Base-by-base conservation (phyloP, 2,113 vertebrate species). In the Chlorodrepanis virens region DNA sequence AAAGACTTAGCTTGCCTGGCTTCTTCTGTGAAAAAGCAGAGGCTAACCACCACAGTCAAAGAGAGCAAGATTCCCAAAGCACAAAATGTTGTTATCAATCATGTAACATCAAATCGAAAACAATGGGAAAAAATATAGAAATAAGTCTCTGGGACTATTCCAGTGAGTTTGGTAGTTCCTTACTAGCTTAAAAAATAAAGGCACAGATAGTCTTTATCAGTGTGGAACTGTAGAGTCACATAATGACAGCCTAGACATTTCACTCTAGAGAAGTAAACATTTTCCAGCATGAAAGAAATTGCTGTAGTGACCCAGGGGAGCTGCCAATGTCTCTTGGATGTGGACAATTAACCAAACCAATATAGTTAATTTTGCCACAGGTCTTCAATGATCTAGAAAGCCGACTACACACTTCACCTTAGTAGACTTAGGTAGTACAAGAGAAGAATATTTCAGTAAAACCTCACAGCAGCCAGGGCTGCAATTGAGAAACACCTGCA, bases 361-460 rank as follows among this genome's bases (percentile, higher is more conserved):
- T 84, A 85, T 35, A 93, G 72, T 87, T 96, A 78, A 96, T 96
- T 96, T 96, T 96, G 59, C 42, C 83, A 68, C 64, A 89, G 63
- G 68, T 95, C 94, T 96, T 84, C 86, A 96, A 76, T 68, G 24
- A 89, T 87, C 81, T 89, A 86, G 78, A 97, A 97, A 93, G 31
- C 24, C 65, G 71, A 92, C 75, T 40, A 69, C 24, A 75, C 40
- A 28, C 21, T 83, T 85, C 10, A 14, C 29, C 47, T 94, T 90
- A 67, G 56, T 57, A 69, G 65, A 86, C 59, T 65, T 65, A 57
- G 33, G 27, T n/a, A 82, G 25, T 42, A 22, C 40, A 76, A 76
- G 28, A 94, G 40, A 75, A 81, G 33, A 63, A 25, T 79, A 93
- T 87, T 78, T 95, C 42, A 39, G 44, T 59, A 65, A 92, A 74